These are phyloP conservation scores for Sarcophaga subvicina DNA, from an alignment of 2,888 invertebrate genomes.

Conservation along the genomic window DNA sequence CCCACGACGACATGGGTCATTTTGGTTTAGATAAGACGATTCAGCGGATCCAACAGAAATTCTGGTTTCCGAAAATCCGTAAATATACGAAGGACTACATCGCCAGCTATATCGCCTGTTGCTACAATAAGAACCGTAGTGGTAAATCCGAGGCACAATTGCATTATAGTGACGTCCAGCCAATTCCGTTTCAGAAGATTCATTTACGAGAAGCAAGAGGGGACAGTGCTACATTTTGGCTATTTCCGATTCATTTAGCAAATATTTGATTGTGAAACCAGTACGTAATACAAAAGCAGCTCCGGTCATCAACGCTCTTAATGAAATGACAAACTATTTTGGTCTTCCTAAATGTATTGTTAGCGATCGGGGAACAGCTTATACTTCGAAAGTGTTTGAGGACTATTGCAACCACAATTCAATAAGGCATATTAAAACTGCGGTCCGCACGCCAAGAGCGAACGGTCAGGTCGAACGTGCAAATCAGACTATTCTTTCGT, in stretches of 20 bases:
- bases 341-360: conserved; percentile 4
- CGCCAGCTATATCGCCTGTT: too few species aligned
- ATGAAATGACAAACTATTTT: neutral
- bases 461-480: too few species aligned
- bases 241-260: conserved; percentile 4
- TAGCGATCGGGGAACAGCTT: conserved; percentile 7
- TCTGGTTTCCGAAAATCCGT: conserved; percentile 8
- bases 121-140: too few species aligned
- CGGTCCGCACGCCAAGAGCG: neutral
- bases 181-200: conserved; percentile 1
- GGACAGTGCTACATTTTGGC: neutral
- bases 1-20: neutral
- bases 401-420: neutral
- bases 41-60: conserved; percentile 3
- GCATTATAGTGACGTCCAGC: neutral
- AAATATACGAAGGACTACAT: conserved; percentile 11
- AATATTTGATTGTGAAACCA: conserved; percentile 1
- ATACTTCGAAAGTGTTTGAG: neutral
- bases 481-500: too few species aligned
- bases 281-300: neutral
- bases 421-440: conserved; percentile 1
- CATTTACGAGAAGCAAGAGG: neutral
- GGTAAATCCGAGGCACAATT: neutral
- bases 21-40: neutral
- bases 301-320: neutral